Conservation (phyloP, 1,140 invertebrate species). For the Calycopis cecrops region DNA sequence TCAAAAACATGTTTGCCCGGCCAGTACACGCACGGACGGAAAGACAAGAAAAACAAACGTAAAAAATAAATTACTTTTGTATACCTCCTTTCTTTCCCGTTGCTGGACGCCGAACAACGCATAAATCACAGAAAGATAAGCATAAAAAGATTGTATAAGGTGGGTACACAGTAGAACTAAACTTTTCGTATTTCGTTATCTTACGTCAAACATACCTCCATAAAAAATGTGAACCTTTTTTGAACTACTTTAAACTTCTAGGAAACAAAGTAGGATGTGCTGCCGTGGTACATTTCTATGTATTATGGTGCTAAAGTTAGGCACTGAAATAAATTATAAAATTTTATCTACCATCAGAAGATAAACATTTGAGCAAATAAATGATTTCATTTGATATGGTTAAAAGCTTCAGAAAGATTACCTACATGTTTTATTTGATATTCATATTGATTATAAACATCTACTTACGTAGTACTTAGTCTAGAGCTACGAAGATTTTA, state of each 20-base stretch:
- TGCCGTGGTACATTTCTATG: constrained; percentile 9
- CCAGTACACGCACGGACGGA: constrained; percentile 66
- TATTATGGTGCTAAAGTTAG: neutral
- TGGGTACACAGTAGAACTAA: constrained; percentile 71
- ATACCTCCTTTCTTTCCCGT: constrained; percentile 73
- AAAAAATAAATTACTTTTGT: constrained; percentile 75
- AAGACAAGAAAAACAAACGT: constrained; percentile 71
- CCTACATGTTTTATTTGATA: no score
- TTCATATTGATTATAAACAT: no score
- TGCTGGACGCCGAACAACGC: constrained; percentile 66
- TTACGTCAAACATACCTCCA: constrained; percentile 49
- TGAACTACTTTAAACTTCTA: constrained; percentile 8
- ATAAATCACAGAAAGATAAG: constrained; percentile 75
- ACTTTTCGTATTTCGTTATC: constrained; percentile 72
- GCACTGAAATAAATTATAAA: neutral
- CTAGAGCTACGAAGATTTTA: no score
- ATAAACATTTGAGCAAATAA: no score
- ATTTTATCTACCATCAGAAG: no score
- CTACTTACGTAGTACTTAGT: no score
- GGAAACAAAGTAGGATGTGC: constrained; percentile 14
- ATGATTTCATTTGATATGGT: no score
- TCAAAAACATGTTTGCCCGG: constrained; percentile 68
- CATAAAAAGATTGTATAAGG: constrained; percentile 74
- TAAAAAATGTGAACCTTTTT: constrained; percentile 37
- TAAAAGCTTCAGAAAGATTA: no score